phyloP scores from a whole-genome alignment of 2,888 invertebrate genomes.

The Caenorhabditis parvicauda region DNA sequence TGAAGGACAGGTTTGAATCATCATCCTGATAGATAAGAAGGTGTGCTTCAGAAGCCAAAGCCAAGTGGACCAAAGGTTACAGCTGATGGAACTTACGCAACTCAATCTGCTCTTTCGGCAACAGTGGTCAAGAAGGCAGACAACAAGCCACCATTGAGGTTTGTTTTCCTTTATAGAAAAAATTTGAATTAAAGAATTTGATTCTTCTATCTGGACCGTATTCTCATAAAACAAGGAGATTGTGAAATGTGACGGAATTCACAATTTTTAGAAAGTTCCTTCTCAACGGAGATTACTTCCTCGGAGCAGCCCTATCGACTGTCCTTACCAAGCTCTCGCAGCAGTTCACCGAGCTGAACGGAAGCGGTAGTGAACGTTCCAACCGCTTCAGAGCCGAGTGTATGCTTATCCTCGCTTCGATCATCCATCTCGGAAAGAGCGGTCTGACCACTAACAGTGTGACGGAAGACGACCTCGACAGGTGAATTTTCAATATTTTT shows the following conservation, averaged over 20 bases:
- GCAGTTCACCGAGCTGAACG: slow-evolving; percentile 67
- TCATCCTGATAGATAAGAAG: slow-evolving; percentile 29
- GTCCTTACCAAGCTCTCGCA: slow-evolving; percentile 87
- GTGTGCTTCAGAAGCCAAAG: slow-evolving; percentile 15
- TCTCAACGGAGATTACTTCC: slow-evolving; percentile 91
- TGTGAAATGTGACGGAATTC: not conserved
- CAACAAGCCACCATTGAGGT: slow-evolving; percentile 38
- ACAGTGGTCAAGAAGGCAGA: slow-evolving; percentile 18
- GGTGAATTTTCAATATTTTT: slow-evolving; percentile 70
- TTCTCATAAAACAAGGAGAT: not conserved
- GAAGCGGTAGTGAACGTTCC: slow-evolving; percentile 31
- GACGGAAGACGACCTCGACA: slow-evolving; percentile 92
- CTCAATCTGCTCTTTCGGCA: slow-evolving; percentile 83
- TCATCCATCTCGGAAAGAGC: slow-evolving; percentile 82
- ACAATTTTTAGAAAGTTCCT: slow-evolving; percentile 70
- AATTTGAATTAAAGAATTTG: too few species aligned
- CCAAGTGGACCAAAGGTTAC: slow-evolving; percentile 71
- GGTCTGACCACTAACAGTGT: slow-evolving; percentile 67
- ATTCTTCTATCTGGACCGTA: not conserved
- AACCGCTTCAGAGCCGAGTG: slow-evolving; percentile 71
- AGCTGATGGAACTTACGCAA: slow-evolving; percentile 97
- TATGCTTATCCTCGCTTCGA: slow-evolving; percentile 82
- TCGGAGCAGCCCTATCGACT: slow-evolving; percentile 86
- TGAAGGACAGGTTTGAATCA: too few species aligned
- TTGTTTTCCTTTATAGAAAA: not conserved